Percentiles rank a stretch among this genome's conserved stretches.
These are phyloP conservation scores for Drosophila nannoptera DNA, from an alignment of 1,140 invertebrate species.

Conservation along the genomic window DNA sequence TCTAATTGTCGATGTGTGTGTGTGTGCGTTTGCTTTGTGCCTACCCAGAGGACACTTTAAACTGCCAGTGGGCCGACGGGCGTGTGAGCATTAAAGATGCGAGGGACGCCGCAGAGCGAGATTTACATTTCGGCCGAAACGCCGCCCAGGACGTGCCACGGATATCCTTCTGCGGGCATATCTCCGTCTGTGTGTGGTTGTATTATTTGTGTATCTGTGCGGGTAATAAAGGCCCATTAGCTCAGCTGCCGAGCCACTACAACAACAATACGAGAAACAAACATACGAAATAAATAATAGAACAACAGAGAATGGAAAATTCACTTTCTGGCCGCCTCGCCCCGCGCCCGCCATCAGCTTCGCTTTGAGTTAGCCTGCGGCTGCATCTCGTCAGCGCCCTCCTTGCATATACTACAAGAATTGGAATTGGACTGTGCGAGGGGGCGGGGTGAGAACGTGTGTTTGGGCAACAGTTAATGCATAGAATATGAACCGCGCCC, in stretches of 20 bases:
- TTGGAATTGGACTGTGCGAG: neutral
- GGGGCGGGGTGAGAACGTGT: neutral
- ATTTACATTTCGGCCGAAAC: slow-evolving; percentile 63
- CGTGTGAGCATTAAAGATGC: slow-evolving; percentile 64
- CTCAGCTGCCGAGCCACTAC: slow-evolving; percentile 40
- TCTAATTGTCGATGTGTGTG: slow-evolving; percentile 61
- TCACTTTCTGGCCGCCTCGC: slow-evolving; percentile 62
- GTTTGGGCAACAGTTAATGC: slow-evolving; percentile 61
- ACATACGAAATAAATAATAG: slow-evolving; percentile 71
- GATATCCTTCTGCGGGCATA: slow-evolving; percentile 1
- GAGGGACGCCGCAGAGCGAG: slow-evolving; percentile 26
- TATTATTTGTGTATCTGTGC: slow-evolving; percentile 13
- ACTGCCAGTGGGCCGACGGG: slow-evolving; percentile 47
- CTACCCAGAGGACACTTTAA: slow-evolving; percentile 69
- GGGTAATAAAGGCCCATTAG: slow-evolving; percentile 59
- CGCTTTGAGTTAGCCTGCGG: slow-evolving; percentile 18
- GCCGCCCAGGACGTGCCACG: slow-evolving; percentile 20
- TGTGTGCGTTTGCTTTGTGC: slow-evolving; percentile 45
- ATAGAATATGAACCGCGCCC: slow-evolving; percentile 60
- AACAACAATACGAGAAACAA: slow-evolving; percentile 27
- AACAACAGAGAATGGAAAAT: slow-evolving; percentile 65
- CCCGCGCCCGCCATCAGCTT: neutral
- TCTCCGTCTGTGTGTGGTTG: slow-evolving; percentile 8
- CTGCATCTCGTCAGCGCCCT: slow-evolving; percentile 36
- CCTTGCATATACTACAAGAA: slow-evolving; percentile 53